phyloP scores from a whole-genome alignment of 2,888 invertebrate species.

The Melitaea athalia region DNA sequence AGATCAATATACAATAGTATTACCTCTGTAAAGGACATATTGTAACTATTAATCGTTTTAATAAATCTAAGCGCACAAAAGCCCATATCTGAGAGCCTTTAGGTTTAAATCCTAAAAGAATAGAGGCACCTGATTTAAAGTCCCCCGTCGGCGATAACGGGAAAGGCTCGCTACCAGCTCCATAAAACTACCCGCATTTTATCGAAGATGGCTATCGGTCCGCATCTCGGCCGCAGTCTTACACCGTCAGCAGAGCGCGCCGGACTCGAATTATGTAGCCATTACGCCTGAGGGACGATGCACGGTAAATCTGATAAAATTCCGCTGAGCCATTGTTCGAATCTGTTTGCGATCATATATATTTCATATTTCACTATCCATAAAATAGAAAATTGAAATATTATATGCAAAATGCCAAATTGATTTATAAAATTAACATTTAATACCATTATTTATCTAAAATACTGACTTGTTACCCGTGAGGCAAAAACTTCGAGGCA shows the following conservation, averaged over 20 bases:
- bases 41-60: slow-evolving; percentile 9
- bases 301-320: slow-evolving; percentile 57
- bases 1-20: not conserved
- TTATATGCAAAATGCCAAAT: not conserved
- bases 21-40: not conserved
- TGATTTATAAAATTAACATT: not conserved
- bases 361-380: slow-evolving; percentile 18
- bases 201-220: slow-evolving; percentile 67
- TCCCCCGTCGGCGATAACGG: slow-evolving; percentile 68
- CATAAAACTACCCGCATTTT: slow-evolving; percentile 74
- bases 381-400: slow-evolving; percentile 22
- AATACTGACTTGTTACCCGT: not conserved
- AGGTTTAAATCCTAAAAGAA: slow-evolving; percentile 46
- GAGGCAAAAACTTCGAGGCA: no score
- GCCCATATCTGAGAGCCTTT: slow-evolving; percentile 20
- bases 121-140: slow-evolving; percentile 74
- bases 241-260: slow-evolving; percentile 63
- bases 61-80: slow-evolving; percentile 25
- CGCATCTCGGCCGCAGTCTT: slow-evolving; percentile 67
- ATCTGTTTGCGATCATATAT: slow-evolving; percentile 34
- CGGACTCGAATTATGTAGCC: slow-evolving; percentile 67
- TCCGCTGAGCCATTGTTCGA: slow-evolving; percentile 47
- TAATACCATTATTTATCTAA: not conserved
- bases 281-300: slow-evolving; percentile 64
- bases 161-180: slow-evolving; percentile 46